Base-by-base conservation (phyloP, 2,888 invertebrate species). In the Lepidocyrtoides sp. region DNA sequence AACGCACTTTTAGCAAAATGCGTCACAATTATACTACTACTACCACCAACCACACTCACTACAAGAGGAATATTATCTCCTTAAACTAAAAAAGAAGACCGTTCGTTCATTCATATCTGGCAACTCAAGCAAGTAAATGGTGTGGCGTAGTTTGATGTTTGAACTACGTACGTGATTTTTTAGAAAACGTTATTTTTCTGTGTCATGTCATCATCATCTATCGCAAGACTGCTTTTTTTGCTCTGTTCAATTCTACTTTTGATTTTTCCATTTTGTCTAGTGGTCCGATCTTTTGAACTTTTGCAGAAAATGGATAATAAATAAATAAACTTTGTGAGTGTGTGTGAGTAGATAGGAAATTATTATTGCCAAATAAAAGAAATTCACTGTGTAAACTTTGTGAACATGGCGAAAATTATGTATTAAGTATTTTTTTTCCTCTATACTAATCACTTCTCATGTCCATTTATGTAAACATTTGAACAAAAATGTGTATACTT, bases 201-300 rank as follows among this genome's bases (percentile, higher is more conserved):
- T 75, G 54, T 23, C 63, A 44, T 63, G 44, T 79, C 75, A 79
- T 79, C 51, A 86, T 77, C 23, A n/a, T n/a, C n/a, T n/a, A 20
- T 87, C 36, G 44, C 48, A 29, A 29, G 32, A 66, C 23, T 17
- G 60, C 26, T 29, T 66, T 84, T 54, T 17, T 60, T 60, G 60
- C 29, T 69, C 36, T 20, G 17, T 57, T 20, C 36, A 36, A 23
- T 63, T 63, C 7, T 36, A 69, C n/a, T 17, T 44, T 23, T 75
- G 32, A 86, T 86, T 87, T 87, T n/a, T n/a, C n/a, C n/a, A 66
- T 87, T 63, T 86, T 86, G 77, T 44, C 10, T 66, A 2, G 14
- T 20, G 77, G 60, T 32, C 79, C 79, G 87, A 79, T 87, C 87
- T n/a, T 87, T 87, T 54, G 66, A 87, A 54, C 87, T 87, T 44